phyloP scores from a whole-genome alignment of 2,797 vertebrate species.

The Gobionotothen gibberifrons region DNA sequence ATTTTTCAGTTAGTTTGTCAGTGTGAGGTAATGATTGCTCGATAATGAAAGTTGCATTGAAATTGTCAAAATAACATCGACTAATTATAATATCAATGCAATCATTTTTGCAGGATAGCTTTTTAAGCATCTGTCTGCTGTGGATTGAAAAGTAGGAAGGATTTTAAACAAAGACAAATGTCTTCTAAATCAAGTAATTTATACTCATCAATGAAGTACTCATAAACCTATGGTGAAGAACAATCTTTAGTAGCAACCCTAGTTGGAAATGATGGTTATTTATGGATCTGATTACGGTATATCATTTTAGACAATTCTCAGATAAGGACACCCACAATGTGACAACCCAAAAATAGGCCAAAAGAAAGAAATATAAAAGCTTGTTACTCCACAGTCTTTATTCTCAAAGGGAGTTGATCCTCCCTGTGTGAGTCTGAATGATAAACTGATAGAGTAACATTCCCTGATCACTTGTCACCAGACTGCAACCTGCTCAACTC shows the following conservation, averaged over 20 bases:
- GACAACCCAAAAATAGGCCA: background rate
- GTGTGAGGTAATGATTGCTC: background rate
- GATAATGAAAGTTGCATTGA: background rate
- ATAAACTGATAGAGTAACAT: slow-evolving; percentile 66
- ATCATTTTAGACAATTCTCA: background rate
- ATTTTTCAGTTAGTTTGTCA: background rate
- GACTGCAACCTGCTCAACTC: slow-evolving; percentile 77
- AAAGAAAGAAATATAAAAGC: background rate
- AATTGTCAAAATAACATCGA: too few species aligned
- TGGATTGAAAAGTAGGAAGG: background rate
- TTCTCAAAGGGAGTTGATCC: background rate
- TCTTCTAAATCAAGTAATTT: background rate
- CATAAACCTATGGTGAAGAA: too few species aligned
- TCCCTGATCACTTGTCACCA: slow-evolving; percentile 73
- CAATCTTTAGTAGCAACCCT: too few species aligned
- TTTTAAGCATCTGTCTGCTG: background rate
- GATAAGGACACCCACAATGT: background rate
- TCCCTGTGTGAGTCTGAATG: slow-evolving; percentile 1
- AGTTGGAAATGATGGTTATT: background rate
- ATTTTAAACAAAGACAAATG: background rate
- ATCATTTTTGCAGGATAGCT: background rate
- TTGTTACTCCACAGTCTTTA: background rate
- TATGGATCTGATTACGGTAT: background rate
- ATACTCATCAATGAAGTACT: too few species aligned
- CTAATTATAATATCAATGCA: background rate